Conservation (phyloP, 2,888 invertebrate genomes). For the Ditylenchus weischeri region DNA sequence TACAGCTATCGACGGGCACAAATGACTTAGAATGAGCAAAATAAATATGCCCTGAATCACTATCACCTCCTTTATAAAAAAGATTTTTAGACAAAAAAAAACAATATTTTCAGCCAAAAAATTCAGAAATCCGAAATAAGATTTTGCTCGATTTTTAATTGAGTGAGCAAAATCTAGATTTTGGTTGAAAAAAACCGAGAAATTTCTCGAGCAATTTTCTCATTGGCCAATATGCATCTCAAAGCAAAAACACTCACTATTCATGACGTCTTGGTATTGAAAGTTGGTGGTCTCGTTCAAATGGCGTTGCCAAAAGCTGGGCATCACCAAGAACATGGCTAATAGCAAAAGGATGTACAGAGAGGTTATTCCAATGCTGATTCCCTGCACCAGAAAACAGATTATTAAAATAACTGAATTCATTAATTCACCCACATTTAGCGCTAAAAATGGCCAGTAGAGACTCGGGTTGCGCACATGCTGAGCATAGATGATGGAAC, state of each 20-base stretch:
- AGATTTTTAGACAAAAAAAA: no score
- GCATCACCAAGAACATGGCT: slow-evolving; percentile 20
- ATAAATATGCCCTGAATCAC: no score
- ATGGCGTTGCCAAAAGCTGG: slow-evolving; percentile 22
- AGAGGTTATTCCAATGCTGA: slow-evolving; percentile 17
- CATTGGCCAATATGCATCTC: no score
- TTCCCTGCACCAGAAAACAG: slow-evolving; percentile 11
- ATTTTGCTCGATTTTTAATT: no score
- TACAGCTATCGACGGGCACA: no score
- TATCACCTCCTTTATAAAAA: no score
- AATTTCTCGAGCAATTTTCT: no score
- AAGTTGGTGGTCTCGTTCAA: slow-evolving; percentile 19
- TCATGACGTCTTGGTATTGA: slow-evolving; percentile 20
- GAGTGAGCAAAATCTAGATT: no score
- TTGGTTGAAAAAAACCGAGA: no score
- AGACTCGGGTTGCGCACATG: slow-evolving; percentile 12
- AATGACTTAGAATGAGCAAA: no score
- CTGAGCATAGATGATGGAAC: slow-evolving; percentile 20
- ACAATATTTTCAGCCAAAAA: no score
- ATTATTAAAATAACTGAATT: not conserved
- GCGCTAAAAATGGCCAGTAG: slow-evolving; percentile 23
- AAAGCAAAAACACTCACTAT: not conserved
- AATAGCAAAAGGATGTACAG: slow-evolving; percentile 17
- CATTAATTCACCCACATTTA: slow-evolving; percentile 11
- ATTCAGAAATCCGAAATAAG: no score